Evolutionary conservation across 2,888 invertebrate species (phyloP).

Genomic region (Ypsolopha sequella): DNA sequence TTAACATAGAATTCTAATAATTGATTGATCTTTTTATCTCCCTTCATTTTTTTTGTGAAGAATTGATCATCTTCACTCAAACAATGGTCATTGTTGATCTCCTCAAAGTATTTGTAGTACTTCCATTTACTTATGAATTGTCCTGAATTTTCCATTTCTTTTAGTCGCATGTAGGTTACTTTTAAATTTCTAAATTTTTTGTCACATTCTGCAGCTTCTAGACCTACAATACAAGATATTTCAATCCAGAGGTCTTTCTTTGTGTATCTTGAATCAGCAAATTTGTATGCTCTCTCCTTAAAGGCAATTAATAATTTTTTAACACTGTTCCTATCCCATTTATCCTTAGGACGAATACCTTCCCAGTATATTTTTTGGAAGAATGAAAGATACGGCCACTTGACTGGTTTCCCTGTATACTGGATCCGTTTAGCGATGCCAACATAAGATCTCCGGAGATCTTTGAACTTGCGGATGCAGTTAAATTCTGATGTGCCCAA

Average conservation of each 20-base stretch:
- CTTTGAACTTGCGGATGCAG: slow-evolving; percentile 59
- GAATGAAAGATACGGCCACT: slow-evolving; percentile 52
- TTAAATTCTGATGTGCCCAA: slow-evolving; percentile 49
- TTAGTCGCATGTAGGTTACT: slow-evolving; percentile 49
- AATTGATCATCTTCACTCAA: neutral
- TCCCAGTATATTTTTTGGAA: slow-evolving; percentile 56
- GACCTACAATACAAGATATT: slow-evolving; percentile 38
- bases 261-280: slow-evolving; percentile 43
- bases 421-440: slow-evolving; percentile 41
- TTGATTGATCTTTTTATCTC: slow-evolving; percentile 43
- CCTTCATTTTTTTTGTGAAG: slow-evolving; percentile 5
- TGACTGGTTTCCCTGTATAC: slow-evolving; percentile 36
- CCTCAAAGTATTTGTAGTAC: slow-evolving; percentile 51
- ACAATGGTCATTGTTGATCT: slow-evolving; percentile 23
- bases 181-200: slow-evolving; percentile 58
- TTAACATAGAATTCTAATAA: slow-evolving; percentile 47
- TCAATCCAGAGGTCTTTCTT: slow-evolving; percentile 59
- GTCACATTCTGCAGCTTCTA: slow-evolving; percentile 37
- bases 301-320: slow-evolving; percentile 41
- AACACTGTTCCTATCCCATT: slow-evolving; percentile 49
- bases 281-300: slow-evolving; percentile 43
- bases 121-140: slow-evolving; percentile 42
- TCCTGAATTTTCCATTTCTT: slow-evolving; percentile 21
- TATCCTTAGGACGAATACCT: slow-evolving; percentile 21
- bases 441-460: slow-evolving; percentile 51